Base-by-base conservation (phyloP, 2,888 invertebrate species). In the Antheraea yamamai region DNA sequence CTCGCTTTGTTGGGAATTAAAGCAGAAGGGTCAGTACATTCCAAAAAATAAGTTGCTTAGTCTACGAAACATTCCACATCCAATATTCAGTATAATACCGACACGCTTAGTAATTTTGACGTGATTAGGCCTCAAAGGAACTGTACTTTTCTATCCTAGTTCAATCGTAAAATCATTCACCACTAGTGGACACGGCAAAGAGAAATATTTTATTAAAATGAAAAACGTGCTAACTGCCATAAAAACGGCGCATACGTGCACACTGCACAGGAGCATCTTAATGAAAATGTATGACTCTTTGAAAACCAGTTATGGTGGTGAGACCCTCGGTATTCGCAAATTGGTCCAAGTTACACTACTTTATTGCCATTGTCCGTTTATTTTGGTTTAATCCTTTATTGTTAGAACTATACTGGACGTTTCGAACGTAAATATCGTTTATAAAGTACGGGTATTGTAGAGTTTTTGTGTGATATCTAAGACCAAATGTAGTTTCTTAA, bases 241-340 rank as follows among this genome's bases (percentile, higher is more conserved):
- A 87, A 83, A 87, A 75, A 85, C 79, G 20, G 52, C 26, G 30
- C 64, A 80, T 84, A 84, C 86, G 85, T 85, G 85, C 83, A 81
- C 81, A 80, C 85, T 85, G 85, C 83, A 81, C 81, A 80, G 77
- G 77, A 79, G 78, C 79, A 80, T 78, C 84, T 85, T 93, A 93
- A 93, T 93, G 93, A 93, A 92, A 92, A 93, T 87, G 86, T 92
- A 93, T 91, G 93, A 93, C 91, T 87, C 91, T 91, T 92, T 92
- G 93, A 92, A 92, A 92, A 87, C 93, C 92, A 83, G 89, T 90
- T 92, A 91, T 91, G 92, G 93, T 85, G 84, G 80, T 86, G 84
- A 86, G 84, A 87, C 87, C 86, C 85, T 85, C 84, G 82, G 80
- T 79, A 77, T 80, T 75, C 80, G 83, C 91, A 90, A 91, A 92